phyloP scores from a whole-genome alignment of 2,113 vertebrate genomes.

The Tichodroma muraria region DNA sequence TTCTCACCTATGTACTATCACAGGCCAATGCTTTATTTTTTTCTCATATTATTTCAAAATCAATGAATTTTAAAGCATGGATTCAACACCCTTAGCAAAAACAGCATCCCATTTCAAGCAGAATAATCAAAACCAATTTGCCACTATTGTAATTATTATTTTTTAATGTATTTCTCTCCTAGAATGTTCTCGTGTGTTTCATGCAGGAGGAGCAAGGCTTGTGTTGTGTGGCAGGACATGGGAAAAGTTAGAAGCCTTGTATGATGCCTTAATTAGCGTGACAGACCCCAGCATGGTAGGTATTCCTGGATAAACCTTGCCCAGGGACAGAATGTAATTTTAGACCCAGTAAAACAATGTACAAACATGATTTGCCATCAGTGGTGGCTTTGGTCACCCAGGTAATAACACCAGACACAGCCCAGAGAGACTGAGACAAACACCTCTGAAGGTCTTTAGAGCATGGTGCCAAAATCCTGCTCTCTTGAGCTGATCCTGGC shows the following conservation, averaged over 20 bases:
- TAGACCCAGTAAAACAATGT: background rate
- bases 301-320: background rate
- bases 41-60: background rate
- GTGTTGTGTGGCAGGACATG: constrained; percentile 87
- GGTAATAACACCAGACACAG: background rate
- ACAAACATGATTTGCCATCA: background rate
- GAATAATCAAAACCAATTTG: background rate
- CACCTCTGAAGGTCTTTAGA: background rate
- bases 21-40: background rate
- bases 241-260: constrained; percentile 89
- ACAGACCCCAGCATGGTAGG: constrained; percentile 85
- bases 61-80: background rate
- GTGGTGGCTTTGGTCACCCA: background rate
- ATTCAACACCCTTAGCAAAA: background rate
- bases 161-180: background rate
- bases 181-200: constrained; percentile 90
- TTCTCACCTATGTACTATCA: background rate
- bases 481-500: background rate
- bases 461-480: background rate
- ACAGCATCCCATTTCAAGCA: background rate
- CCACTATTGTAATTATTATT: background rate
- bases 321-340: background rate
- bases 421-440: background rate
- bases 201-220: constrained; percentile 85
- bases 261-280: constrained; percentile 76